Base-by-base conservation (phyloP, 2,888 invertebrate species). In the Drosophila yooni region DNA sequence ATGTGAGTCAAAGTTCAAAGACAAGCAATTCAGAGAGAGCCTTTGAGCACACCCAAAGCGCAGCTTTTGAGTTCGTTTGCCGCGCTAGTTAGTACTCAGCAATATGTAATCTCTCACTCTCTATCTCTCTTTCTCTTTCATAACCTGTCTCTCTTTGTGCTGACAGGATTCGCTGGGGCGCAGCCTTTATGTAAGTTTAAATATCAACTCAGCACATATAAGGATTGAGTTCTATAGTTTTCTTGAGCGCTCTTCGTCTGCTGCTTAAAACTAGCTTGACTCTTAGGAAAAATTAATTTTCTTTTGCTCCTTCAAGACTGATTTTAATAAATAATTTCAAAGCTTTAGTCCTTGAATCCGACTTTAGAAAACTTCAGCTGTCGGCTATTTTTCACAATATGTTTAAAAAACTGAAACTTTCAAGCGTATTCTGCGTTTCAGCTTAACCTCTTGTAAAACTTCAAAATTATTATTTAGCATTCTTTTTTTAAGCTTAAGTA, bases 1-100 rank as follows among this genome's bases (percentile, higher is more conserved):
- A 60, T 58, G 40, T 50, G 51, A 59, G 52, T 65, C 76, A 80
- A 59, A 78, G 81, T 58, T 79, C 77, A 61, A 4, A 43, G 48
- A 11, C 38, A 40, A 56, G 56, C 38, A 52, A 63, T 72, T 59
- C n/a, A 33, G 40, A 46, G 46, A 50, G 54, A 50, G 48, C 53
- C 40, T 40, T 46, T 10, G 8, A 62, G 21, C 56, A 52, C 63
- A 34, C 51, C 48, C 18, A 61, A 40, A 27, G 38, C 34, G 50
- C 34, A 52, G 43, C 11, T 10, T 48, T 48, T 38, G n/a, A 25
- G 31, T 33, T 48, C 15, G n/a, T 36, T 67, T 31, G 53, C 4
- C 40, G 52, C 40, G 40, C 51, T 5, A 29, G 18, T 48, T 25
- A 27, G 54, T 27, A 27, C 36, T 54, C 68, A 27, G 36, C 38